Evolutionary conservation across 1,140 invertebrate genomes (phyloP).

Genomic region (Polypedilum vanderplanki): DNA sequence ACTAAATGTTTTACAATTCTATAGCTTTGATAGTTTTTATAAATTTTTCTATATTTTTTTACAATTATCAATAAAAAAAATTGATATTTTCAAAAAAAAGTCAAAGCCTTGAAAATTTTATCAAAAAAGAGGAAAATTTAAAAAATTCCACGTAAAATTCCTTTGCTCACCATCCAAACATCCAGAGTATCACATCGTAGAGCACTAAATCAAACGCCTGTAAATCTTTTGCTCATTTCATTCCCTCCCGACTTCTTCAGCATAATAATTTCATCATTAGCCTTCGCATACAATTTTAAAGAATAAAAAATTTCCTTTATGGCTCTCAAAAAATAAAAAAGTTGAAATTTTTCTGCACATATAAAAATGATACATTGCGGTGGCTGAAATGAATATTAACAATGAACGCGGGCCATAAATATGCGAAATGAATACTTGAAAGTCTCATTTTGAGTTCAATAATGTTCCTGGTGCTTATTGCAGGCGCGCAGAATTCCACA

Average conservation of each 20-base stretch:
- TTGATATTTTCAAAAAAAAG: too few relatives aligned
- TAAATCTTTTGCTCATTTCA: not conserved
- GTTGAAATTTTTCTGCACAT: not conserved
- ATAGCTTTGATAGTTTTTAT: too few relatives aligned
- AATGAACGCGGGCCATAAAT: constrained; percentile 17
- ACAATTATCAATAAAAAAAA: too few relatives aligned
- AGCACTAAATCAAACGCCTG: not conserved
- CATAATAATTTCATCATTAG: constrained; percentile 19
- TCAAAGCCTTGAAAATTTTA: too few relatives aligned
- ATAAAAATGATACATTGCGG: constrained; percentile 18
- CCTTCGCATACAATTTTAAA: not conserved
- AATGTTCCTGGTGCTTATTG: not conserved
- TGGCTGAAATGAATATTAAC: constrained; percentile 13
- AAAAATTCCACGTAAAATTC: not conserved
- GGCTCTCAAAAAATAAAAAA: too few relatives aligned
- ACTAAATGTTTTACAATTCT: too few relatives aligned
- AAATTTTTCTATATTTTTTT: too few relatives aligned
- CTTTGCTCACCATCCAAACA: too few relatives aligned
- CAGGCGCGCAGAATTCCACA: not conserved
- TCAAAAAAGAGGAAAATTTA: not conserved
- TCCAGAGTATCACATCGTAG: not conserved
- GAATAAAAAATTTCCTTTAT: not conserved
- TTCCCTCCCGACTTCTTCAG: not conserved
- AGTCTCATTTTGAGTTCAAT: constrained; percentile 18
- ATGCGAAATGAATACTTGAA: constrained; percentile 18